A percentile compares a stretch with the other conserved stretches of the same genome.
phyloP scores from a whole-genome alignment of 2,113 vertebrate genomes.

The Platichthys flesus region DNA sequence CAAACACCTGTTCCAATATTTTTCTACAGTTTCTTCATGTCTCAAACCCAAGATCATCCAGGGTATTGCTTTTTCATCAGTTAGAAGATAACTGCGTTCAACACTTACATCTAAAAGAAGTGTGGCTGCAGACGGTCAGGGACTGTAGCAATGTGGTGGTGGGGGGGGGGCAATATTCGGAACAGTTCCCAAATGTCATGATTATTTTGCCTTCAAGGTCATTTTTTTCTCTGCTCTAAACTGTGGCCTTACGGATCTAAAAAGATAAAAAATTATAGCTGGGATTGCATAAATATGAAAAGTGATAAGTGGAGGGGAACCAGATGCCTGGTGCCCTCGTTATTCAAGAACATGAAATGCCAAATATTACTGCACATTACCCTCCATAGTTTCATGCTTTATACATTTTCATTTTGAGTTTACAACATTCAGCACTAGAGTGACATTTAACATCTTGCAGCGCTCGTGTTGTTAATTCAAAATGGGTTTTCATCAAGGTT shows the following conservation, averaged over 20 bases:
- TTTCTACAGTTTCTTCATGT: slow-evolving; percentile 54
- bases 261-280: slow-evolving; percentile 17
- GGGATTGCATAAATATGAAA: slow-evolving; percentile 20
- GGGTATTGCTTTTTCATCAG: slow-evolving; percentile 2
- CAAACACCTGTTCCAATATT: slow-evolving; percentile 58
- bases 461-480: background rate
- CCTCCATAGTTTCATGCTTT: slow-evolving; percentile 37
- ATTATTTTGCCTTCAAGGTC: slow-evolving; percentile 36
- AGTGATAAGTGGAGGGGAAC: slow-evolving; percentile 15
- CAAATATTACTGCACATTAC: slow-evolving; percentile 53
- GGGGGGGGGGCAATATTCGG: too few species aligned
- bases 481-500: slow-evolving; percentile 7
- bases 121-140: too few species aligned
- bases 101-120: too few species aligned
- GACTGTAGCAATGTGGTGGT: too few species aligned
- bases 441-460: slow-evolving; percentile 6
- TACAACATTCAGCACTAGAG: background rate
- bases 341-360: slow-evolving; percentile 39
- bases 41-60: slow-evolving; percentile 4
- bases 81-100: too few species aligned
- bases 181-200: slow-evolving; percentile 2
- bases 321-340: slow-evolving; percentile 39
- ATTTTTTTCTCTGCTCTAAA: slow-evolving; percentile 57
- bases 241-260: slow-evolving; percentile 77
- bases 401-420: slow-evolving; percentile 15